phyloP scores from a whole-genome alignment of 2,888 invertebrate genomes.

The Hemistola chrysoprasaria region DNA sequence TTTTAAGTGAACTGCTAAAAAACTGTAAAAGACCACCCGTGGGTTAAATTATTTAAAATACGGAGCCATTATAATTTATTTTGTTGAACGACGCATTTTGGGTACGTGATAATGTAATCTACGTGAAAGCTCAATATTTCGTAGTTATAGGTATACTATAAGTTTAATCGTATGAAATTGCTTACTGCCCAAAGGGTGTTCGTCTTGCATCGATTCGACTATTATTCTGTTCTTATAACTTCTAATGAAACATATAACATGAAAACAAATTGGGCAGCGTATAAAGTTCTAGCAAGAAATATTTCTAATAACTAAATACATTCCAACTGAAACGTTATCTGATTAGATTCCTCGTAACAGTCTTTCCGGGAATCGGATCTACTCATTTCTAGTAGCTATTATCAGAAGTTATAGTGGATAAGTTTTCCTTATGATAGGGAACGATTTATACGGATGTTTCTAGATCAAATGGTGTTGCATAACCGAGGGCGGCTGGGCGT shows the following conservation, averaged over 20 bases:
- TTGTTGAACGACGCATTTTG: conserved; percentile 1
- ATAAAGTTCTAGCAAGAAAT: conserved; percentile 7
- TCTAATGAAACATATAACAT: too few relatives aligned
- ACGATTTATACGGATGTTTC: conserved; percentile 54
- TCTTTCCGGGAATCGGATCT: conserved; percentile 33
- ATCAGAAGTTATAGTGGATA: conserved; percentile 35
- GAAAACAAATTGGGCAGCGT: too few relatives aligned
- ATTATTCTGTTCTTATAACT: too few relatives aligned
- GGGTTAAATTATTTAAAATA: conserved; percentile 13
- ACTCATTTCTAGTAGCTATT: conserved; percentile 25
- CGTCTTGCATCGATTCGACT: too few relatives aligned
- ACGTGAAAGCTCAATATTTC: too few relatives aligned
- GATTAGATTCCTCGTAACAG: conserved; percentile 26
- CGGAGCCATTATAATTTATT: conserved; percentile 14
- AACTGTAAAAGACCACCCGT: conserved; percentile 23
- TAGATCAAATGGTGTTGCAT: conserved; percentile 64
- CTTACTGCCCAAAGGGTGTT: too few relatives aligned
- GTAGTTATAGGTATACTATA: too few relatives aligned
- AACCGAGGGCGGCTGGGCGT: conserved; percentile 55
- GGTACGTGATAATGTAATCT: too few relatives aligned
- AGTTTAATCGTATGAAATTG: too few relatives aligned
- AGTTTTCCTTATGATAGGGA: conserved; percentile 33
- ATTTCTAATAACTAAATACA: neutral
- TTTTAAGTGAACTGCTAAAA: conserved; percentile 22
- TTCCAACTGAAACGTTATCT: conserved; percentile 8